Percentiles rank a stretch among this genome's conserved stretches.
These are phyloP conservation scores for Cylloceria caligata DNA, from an alignment of 2,888 invertebrate species.

Conservation along the genomic window DNA sequence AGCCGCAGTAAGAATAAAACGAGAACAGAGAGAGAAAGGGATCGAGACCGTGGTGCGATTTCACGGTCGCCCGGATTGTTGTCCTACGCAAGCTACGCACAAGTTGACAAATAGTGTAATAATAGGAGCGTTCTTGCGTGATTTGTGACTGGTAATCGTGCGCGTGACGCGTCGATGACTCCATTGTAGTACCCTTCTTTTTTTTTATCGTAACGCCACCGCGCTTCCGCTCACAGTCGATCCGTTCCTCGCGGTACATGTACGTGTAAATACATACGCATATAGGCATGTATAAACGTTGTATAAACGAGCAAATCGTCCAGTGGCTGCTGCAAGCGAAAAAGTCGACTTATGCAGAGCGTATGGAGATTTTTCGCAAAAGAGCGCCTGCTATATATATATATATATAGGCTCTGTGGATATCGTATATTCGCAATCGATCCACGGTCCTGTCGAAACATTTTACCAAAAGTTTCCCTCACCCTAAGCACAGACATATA, in stretches of 20 bases:
- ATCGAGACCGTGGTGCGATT: constrained; percentile 49
- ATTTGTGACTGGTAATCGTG: constrained; percentile 69
- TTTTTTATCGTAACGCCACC: constrained; percentile 55
- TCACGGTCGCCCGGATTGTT: constrained; percentile 67
- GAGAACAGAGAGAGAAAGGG: constrained; percentile 6
- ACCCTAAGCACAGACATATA: too few species aligned
- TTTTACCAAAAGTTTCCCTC: constrained; percentile 21
- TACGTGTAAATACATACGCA: constrained; percentile 27
- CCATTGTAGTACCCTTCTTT: constrained; percentile 64
- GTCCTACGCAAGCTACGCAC: constrained; percentile 64
- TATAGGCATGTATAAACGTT: constrained; percentile 38
- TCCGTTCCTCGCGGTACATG: constrained; percentile 22
- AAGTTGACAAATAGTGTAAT: constrained; percentile 70
- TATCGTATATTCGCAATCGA: constrained; percentile 29
- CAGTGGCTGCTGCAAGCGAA: constrained; percentile 49
- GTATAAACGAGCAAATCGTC: constrained; percentile 63
- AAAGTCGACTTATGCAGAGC: constrained; percentile 42
- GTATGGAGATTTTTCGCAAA: constrained; percentile 55
- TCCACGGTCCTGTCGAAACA: constrained; percentile 29
- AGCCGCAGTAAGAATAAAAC: constrained; percentile 13
- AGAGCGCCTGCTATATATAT: constrained; percentile 16
- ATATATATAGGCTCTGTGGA: constrained; percentile 1
- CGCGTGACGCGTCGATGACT: constrained; percentile 69
- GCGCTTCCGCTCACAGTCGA: constrained; percentile 51
- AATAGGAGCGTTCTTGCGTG: constrained; percentile 68